These are phyloP conservation scores for Fragum fragum DNA, from an alignment of 2,888 invertebrate species.

Conservation along the genomic window DNA sequence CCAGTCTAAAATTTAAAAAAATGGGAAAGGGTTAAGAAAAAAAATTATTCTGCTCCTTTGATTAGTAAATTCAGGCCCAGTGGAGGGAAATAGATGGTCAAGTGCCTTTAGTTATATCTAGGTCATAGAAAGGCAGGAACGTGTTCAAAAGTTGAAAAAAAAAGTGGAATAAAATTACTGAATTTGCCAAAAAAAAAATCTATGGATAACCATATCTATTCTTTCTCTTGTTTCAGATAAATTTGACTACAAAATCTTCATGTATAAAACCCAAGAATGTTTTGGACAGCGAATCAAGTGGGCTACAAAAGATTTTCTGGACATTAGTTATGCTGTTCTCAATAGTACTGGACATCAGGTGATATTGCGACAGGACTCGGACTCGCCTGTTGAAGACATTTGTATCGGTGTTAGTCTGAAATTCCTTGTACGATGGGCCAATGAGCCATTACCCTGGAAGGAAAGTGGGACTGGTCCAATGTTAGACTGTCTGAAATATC, in stretches of 20 bases:
- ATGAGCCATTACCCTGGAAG: constrained; percentile 73
- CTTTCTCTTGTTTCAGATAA: constrained; percentile 75
- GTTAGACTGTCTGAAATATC: constrained; percentile 59
- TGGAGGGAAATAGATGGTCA: no score
- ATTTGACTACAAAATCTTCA: constrained; percentile 75
- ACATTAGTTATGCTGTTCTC: constrained; percentile 70
- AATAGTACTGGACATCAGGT: constrained; percentile 75
- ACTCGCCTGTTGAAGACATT: constrained; percentile 67
- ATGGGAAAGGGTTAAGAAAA: no score
- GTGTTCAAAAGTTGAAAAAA: no score
- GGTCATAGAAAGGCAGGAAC: no score
- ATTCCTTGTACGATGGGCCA: constrained; percentile 70
- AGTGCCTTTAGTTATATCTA: no score
- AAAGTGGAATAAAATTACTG: no score
- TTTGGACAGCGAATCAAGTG: constrained; percentile 74
- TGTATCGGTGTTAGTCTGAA: constrained; percentile 71
- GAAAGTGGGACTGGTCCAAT: constrained; percentile 43
- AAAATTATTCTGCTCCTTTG: no score
- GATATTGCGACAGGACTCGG: constrained; percentile 63
- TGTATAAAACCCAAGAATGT: constrained; percentile 69
- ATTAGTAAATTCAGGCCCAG: no score
- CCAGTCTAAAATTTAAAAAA: no score
- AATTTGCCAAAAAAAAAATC: no score
- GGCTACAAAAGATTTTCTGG: constrained; percentile 72
- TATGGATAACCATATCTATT: no score